phyloP scores from a whole-genome alignment of 2,888 invertebrate genomes.

The Ceriagrion tenellum region DNA sequence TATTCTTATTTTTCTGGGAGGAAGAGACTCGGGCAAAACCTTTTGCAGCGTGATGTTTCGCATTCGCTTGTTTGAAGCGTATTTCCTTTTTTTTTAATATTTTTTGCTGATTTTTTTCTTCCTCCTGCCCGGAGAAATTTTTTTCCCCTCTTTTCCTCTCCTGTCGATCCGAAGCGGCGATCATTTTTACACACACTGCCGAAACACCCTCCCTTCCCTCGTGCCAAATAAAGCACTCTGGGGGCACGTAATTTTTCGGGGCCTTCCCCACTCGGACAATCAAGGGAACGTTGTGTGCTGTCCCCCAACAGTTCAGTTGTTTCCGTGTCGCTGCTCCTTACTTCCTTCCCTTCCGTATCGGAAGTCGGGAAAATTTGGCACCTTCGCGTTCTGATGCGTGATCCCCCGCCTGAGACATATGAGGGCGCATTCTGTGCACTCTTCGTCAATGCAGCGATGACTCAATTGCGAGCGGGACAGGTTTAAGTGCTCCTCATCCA shows the following conservation, averaged over 20 bases:
- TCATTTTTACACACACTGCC: neutral
- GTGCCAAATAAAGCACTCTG: neutral
- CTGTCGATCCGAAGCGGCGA: constrained; percentile 4
- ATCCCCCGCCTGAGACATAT: too few relatives aligned
- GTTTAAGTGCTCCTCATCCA: too few relatives aligned
- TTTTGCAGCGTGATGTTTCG: constrained; percentile 32
- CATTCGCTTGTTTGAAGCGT: neutral
- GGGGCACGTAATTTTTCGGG: neutral
- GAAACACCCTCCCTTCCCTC: neutral
- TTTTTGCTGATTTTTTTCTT: neutral
- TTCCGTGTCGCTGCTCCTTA: neutral
- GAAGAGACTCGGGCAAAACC: constrained; percentile 8
- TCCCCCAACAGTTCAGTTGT: neutral
- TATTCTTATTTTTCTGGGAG: neutral
- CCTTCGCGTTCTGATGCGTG: too few relatives aligned
- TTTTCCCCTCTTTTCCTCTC: neutral
- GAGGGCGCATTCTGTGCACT: too few relatives aligned
- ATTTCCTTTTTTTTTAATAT: neutral
- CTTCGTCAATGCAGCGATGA: too few relatives aligned
- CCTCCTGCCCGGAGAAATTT: neutral
- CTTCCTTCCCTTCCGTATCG: neutral
- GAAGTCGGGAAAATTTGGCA: too few relatives aligned
- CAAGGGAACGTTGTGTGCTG: neutral
- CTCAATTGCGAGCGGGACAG: too few relatives aligned
- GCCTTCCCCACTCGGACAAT: neutral